Evolutionary conservation across 2,797 vertebrate genomes (phyloP), one percentile per base, ranked within the genome.

Genomic region (Myotis planiceps): DNA sequence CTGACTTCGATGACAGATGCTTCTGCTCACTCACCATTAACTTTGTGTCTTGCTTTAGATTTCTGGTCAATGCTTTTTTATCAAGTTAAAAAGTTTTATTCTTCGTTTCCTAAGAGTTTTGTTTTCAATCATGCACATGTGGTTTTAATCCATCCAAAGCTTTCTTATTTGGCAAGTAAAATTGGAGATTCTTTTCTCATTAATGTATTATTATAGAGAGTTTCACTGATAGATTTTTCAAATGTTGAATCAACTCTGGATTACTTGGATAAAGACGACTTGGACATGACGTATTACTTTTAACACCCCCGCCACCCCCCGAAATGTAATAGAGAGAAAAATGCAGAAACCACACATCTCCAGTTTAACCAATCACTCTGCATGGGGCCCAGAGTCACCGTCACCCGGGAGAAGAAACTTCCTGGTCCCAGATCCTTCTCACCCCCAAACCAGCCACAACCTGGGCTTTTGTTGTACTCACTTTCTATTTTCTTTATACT

Each of bases 81-180:
- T 47, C 39, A n/a, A 83, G 63, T 29, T 15, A 71, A 60, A 25
- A 66, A 47, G 21, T 42, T 75, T 60, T 60, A 6, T 49, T 88
- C 79, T 47, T 71, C 18, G n/a, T 58, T 96, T 66, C 49, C 29
- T 53, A 18, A 47, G 88, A 68, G 45, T 51, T 75, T 69, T 79
- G 51, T 91, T 82, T 86, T 75, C 81, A 51, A 25, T 71, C 66
- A 75, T 0, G 1, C 49, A 39, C 72, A 49, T 4, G 23, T 76
- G 78, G 66, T 80, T 87, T 58, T 29, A 84, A 84, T 84, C 65
- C 45, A 32, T 55, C 60, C 49, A 23, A 21, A 63, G 32, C 53
- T 25, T 2, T 58, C 79, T 89, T 42, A 68, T 90, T 69, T 74
- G 82, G 80, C 65, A 72, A 82, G 69, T 63, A 88, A 88, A 81